Percentiles rank a stretch among this genome's conserved stretches.
Evolutionary conservation across 1,140 invertebrate genomes (phyloP).

Genomic region (Nasonia longicornis): DNA sequence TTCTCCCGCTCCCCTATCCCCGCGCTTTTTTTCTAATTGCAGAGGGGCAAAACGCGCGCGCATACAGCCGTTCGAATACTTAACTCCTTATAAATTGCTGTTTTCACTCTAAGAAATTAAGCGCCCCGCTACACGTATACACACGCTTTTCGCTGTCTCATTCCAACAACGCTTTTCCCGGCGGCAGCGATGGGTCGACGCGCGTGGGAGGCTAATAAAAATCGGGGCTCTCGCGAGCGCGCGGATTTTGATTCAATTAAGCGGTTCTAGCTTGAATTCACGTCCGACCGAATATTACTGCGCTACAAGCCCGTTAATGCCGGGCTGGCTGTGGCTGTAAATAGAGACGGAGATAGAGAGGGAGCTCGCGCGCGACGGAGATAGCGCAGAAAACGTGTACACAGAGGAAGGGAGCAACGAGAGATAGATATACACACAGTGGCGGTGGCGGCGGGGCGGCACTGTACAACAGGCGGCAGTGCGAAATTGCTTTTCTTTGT

Average conservation of each 20-base stretch:
- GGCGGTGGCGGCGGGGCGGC: neutral
- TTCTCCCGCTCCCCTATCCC: neutral
- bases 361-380: neutral
- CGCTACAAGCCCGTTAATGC: conserved; percentile 24
- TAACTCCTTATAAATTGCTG: neutral
- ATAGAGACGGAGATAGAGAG: conserved; percentile 17
- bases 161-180: neutral
- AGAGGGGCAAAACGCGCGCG: neutral
- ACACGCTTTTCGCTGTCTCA: neutral
- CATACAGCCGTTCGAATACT: neutral
- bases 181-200: neutral
- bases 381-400: neutral
- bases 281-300: conserved; percentile 31
- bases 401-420: neutral
- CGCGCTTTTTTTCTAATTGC: neutral
- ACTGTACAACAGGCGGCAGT: neutral
- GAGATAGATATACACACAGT: conserved; percentile 12
- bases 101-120: neutral
- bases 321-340: neutral
- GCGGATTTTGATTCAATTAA: conserved; percentile 40
- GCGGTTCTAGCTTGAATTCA: conserved; percentile 30
- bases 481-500: conserved; percentile 40
- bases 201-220: conserved; percentile 24
- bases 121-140: neutral
- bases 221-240: neutral